phyloP scores from a whole-genome alignment of 2,797 vertebrate species.

The Bradypus variegatus region DNA sequence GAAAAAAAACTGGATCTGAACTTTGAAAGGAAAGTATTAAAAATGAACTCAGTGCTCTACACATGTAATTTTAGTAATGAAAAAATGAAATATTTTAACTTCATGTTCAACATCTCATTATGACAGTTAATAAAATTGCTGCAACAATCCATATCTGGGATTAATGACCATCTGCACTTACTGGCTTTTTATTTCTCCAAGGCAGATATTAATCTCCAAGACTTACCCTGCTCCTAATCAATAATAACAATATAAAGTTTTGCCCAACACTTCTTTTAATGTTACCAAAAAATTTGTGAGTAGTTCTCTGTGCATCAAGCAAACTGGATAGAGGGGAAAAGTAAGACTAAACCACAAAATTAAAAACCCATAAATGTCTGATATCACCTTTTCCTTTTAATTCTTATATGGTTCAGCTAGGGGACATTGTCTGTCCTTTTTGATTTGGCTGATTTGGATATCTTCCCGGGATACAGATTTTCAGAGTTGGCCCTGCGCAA shows the following conservation, averaged over 20 bases:
- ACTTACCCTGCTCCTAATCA: background rate
- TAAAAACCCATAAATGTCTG: background rate
- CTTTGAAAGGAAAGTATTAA: background rate
- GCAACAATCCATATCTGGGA: background rate
- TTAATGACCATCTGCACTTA: background rate
- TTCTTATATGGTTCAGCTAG: background rate
- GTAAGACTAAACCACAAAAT: constrained; percentile 11
- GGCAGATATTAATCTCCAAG: background rate
- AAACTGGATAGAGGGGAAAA: background rate
- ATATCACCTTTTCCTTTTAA: background rate
- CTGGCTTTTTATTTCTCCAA: constrained; percentile 16
- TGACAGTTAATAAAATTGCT: background rate
- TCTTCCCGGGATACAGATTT: background rate
- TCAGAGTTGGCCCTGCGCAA: background rate
- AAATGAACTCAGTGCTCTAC: background rate
- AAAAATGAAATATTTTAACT: background rate
- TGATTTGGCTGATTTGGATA: background rate
- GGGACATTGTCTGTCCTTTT: background rate
- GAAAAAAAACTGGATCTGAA: background rate
- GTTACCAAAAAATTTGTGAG: constrained; percentile 11
- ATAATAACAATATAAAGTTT: background rate
- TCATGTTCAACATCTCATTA: background rate
- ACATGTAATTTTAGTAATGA: background rate
- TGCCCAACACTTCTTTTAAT: background rate
- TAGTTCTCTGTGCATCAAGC: background rate